These are phyloP conservation scores for Bagarius yarrelli DNA, from an alignment of 2,113 vertebrate genomes.

Conservation along the genomic window DNA sequence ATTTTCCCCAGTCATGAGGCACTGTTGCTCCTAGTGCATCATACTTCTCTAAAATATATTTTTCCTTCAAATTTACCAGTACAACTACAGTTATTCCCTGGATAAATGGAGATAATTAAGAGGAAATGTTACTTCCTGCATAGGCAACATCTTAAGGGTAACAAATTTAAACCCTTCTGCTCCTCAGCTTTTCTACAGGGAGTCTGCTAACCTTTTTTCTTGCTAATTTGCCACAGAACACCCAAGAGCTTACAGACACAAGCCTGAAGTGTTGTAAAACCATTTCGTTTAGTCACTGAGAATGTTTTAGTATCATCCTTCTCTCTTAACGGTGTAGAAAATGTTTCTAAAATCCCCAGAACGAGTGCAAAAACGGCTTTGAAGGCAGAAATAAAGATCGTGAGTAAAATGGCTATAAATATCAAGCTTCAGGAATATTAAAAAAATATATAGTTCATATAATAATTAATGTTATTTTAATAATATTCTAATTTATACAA, in stretches of 20 bases:
- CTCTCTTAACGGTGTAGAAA: conserved; percentile 45
- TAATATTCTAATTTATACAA: too few relatives aligned
- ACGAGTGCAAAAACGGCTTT: conserved; percentile 45
- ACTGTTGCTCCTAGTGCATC: background rate
- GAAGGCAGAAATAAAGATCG: conserved; percentile 49
- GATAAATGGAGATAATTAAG: conserved; percentile 14
- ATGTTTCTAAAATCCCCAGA: conserved; percentile 43
- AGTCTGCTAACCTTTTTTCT: conserved; percentile 20
- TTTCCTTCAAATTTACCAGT: background rate
- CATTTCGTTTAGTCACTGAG: conserved; percentile 38
- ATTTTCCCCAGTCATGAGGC: background rate
- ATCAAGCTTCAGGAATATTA: conserved; percentile 37
- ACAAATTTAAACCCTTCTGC: conserved; percentile 8
- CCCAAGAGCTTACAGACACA: conserved; percentile 25
- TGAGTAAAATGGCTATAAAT: conserved; percentile 48
- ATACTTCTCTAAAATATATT: background rate
- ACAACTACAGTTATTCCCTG: background rate
- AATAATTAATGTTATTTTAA: too few relatives aligned
- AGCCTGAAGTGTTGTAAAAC: conserved; percentile 36
- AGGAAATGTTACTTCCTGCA: conserved; percentile 6
- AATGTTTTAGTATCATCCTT: conserved; percentile 26
- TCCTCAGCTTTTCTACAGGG: conserved; percentile 16
- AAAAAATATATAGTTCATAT: too few relatives aligned
- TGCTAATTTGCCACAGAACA: conserved; percentile 35
- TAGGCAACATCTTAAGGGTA: background rate